Evolutionary conservation across 2,888 invertebrate genomes (phyloP), one percentile per base, ranked within the genome.

Genomic region (Microplitis manilae): DNA sequence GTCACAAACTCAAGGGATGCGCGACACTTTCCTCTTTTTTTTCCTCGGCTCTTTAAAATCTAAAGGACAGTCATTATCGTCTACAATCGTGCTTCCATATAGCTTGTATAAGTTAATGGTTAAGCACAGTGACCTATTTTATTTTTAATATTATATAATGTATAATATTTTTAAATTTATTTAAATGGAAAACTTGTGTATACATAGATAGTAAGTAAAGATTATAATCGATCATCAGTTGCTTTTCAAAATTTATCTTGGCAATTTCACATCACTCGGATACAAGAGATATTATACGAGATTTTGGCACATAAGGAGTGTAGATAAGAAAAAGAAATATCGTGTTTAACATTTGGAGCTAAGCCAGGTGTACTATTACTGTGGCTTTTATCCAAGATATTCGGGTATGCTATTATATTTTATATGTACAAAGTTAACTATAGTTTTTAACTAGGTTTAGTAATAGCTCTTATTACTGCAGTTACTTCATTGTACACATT

Each of bases 341-440:
- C 73, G 69, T 74, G 64, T 80, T 79, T 64, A 77, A 75, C 71
- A 71, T 76, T 76, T 81, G 81, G 81, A 81, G 62, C 60, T 61
- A 70, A 62, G 78, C 81, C 81, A 80, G 78, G 77, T 73, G 71
- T 67, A 68, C 69, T 77, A 77, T 76, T 76, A 78, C 78, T 68
- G 71, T 73, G 77, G 79, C 77, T 77, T 65, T 71, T 74, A 67
- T 72, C 73, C 77, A 79, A 75, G 39, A 75, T 64, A 70, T 74
- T 60, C 40, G 5, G 17, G 40, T 13, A 50, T 50, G 50, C 13
- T 50, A 50, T 50, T 50, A 50, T 50, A 50, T 50, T 50, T 50
- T 50, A 50, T 50, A 13, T 50, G 50, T 4, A 50, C 50, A 0
- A 30, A 30, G 30, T 30, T 50, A 50, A 50, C 50, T 50, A 13